These are phyloP conservation scores for Heterotilapia buettikoferi DNA, from an alignment of 2,113 vertebrate genomes.

Conservation along the genomic window DNA sequence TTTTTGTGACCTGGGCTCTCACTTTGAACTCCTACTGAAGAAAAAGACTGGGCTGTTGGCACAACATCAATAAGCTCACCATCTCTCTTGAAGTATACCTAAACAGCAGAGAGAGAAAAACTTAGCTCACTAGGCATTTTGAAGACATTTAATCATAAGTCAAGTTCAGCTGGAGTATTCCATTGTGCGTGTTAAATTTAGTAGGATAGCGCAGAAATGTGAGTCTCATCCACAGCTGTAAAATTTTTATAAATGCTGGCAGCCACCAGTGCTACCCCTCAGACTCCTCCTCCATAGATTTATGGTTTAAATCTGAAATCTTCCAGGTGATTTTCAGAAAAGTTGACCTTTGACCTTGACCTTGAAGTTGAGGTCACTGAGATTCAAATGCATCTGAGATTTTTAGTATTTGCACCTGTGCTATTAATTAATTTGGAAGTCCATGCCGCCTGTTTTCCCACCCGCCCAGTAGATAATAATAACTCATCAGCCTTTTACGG, in stretches of 20 bases:
- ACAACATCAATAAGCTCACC: slow-evolving; percentile 84
- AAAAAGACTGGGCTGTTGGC: slow-evolving; percentile 62
- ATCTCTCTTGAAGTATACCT: slow-evolving; percentile 92
- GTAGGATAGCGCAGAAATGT: neutral
- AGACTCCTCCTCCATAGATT: neutral
- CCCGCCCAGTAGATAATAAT: neutral
- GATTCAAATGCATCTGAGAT: neutral
- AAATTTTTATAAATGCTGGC: neutral
- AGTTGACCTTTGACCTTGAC: neutral
- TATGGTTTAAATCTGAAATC: neutral
- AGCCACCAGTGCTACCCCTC: neutral
- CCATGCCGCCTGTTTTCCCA: neutral
- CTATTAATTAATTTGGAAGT: neutral
- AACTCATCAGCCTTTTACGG: neutral
- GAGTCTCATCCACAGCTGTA: neutral
- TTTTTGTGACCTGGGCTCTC: slow-evolving; percentile 28
- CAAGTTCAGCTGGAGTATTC: neutral
- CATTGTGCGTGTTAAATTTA: neutral
- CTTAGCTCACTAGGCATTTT: neutral
- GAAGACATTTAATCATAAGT: neutral
- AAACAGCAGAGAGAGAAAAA: neutral
- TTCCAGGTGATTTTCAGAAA: neutral
- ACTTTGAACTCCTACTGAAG: neutral
- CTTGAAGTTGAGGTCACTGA: neutral
- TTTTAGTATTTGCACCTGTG: neutral